Evolutionary conservation across 1,140 invertebrate species (phyloP).

Genomic region (Hycleus phaleratus): DNA sequence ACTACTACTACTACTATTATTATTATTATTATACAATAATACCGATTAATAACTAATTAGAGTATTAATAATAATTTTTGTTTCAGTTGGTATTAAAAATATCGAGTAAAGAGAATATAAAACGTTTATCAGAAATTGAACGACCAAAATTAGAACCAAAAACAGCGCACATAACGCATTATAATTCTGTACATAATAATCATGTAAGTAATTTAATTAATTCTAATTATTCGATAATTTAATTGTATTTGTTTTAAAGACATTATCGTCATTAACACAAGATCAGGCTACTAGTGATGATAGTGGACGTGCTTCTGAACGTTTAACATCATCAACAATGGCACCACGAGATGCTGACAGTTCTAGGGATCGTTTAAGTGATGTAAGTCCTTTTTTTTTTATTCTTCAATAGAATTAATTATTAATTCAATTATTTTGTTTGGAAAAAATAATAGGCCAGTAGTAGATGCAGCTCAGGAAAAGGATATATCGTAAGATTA

Average conservation of each 20-base stretch:
- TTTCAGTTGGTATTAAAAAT: slow-evolving; percentile 37
- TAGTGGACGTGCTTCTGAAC: slow-evolving; percentile 67
- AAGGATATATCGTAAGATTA: slow-evolving; percentile 79
- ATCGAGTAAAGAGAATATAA: slow-evolving; percentile 36
- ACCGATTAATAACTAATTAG: not conserved
- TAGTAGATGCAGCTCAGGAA: slow-evolving; percentile 78
- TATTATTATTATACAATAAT: not conserved
- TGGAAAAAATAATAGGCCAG: slow-evolving; percentile 50
- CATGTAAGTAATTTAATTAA: slow-evolving; percentile 35
- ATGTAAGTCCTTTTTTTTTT: slow-evolving; percentile 51
- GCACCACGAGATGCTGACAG: slow-evolving; percentile 65
- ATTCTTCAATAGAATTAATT: not conserved
- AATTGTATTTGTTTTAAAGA: not conserved
- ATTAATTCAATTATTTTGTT: not conserved
- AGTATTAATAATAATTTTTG: not conserved
- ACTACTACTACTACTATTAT: not conserved
- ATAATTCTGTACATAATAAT: slow-evolving; percentile 37
- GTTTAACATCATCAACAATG: slow-evolving; percentile 64
- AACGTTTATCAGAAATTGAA: slow-evolving; percentile 36
- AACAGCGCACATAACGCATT: slow-evolving; percentile 35
- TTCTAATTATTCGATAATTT: not conserved
- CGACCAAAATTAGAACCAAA: slow-evolving; percentile 37
- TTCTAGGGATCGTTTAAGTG: slow-evolving; percentile 70
- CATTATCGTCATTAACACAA: slow-evolving; percentile 48
- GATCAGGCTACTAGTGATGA: slow-evolving; percentile 72